Percentiles rank a stretch among this genome's conserved stretches.
These are phyloP conservation scores for Hestina assimilis DNA, from an alignment of 1,140 invertebrate species.

Conservation along the genomic window DNA sequence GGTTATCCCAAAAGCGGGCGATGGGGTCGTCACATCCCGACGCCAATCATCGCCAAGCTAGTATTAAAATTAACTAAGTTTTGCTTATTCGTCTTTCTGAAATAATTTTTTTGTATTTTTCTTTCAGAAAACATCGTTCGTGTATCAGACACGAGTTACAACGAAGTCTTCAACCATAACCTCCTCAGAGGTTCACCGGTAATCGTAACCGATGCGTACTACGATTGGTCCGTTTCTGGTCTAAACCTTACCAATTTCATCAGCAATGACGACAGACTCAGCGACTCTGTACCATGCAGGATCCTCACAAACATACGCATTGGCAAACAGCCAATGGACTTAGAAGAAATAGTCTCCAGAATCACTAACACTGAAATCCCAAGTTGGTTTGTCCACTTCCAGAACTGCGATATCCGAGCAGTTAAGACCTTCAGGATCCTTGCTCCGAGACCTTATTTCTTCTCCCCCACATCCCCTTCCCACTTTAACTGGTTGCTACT, in stretches of 20 bases:
- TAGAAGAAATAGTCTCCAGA: constrained; percentile 82
- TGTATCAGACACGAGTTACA: constrained; percentile 81
- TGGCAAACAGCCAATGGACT: constrained; percentile 80
- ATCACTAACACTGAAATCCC: constrained; percentile 83
- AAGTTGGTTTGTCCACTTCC: constrained; percentile 91
- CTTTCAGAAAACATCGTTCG: constrained; percentile 81
- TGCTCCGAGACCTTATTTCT: constrained; percentile 86
- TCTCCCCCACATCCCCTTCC: constrained; percentile 86
- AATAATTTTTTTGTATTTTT: neutral
- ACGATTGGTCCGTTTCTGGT: constrained; percentile 82
- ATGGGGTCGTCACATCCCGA: too few relatives aligned
- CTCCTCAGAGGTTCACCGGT: constrained; percentile 84
- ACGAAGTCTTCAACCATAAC: constrained; percentile 83
- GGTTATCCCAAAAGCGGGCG: too few relatives aligned
- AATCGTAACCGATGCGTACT: constrained; percentile 85
- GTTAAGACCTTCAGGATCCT: constrained; percentile 86
- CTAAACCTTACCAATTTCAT: constrained; percentile 83
- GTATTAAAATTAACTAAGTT: too few relatives aligned
- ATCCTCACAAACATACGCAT: constrained; percentile 84
- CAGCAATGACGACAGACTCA: constrained; percentile 79
- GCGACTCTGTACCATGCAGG: constrained; percentile 84
- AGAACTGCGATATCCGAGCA: constrained; percentile 89
- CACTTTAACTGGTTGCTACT: constrained; percentile 90
- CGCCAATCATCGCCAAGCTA: too few relatives aligned
- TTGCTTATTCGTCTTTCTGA: neutral